Conservation (phyloP, 2,888 invertebrate genomes). For the Nematopogon swammerdamellus region DNA sequence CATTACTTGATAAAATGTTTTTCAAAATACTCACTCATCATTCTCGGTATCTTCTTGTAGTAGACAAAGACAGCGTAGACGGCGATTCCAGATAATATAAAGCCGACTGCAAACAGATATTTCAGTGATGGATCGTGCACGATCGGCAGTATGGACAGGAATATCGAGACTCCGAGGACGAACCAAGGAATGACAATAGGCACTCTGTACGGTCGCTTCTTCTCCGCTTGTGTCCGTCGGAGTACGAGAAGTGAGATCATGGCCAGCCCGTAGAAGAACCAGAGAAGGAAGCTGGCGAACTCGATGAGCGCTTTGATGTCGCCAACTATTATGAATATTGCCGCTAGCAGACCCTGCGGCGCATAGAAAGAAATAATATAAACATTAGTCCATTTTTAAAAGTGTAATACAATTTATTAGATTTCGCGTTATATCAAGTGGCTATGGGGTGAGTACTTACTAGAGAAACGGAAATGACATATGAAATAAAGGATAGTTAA, state of each 20-base stretch:
- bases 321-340: constrained; percentile 68
- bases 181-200: constrained; percentile 71
- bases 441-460: neutral
- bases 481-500: too few relatives aligned
- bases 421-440: too few relatives aligned
- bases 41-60: constrained; percentile 59
- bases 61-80: constrained; percentile 77
- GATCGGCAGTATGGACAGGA: constrained; percentile 72
- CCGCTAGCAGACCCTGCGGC: constrained; percentile 63
- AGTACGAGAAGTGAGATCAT: constrained; percentile 76
- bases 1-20: too few relatives aligned
- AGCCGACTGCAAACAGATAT: constrained; percentile 71
- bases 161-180: constrained; percentile 66
- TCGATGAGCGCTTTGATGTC: constrained; percentile 76
- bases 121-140: constrained; percentile 71
- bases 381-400: neutral
- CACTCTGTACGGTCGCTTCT: constrained; percentile 70
- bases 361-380: constrained; percentile 9
- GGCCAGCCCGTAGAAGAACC: constrained; percentile 83
- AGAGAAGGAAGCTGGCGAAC: constrained; percentile 83
- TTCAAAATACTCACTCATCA: constrained; percentile 55
- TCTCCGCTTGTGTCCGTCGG: constrained; percentile 64
- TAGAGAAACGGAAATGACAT: too few relatives aligned
- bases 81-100: constrained; percentile 64
- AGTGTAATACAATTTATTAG: too few relatives aligned